Evolutionary conservation across 2,888 invertebrate genomes (phyloP), one percentile per base, ranked within the genome.

Genomic region (Melitaea athalia): DNA sequence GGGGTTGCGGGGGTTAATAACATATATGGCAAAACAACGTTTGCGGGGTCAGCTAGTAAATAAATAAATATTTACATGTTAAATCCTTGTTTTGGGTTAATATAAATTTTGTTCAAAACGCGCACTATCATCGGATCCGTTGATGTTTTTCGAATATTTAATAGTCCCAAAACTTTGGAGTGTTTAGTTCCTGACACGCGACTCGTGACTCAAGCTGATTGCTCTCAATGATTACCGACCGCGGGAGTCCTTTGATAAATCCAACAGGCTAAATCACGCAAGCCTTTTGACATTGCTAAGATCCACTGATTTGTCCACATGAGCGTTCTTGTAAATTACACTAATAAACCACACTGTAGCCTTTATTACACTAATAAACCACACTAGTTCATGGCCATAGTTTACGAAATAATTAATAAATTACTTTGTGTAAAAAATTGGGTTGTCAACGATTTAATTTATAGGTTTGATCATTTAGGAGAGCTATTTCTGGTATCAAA

Each of bases 151-250:
- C 15, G 10, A 15, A 5, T 38, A 57, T 15, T 15, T 10, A 42
- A 38, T 42, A 57, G 38, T 8, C 15, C 15, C 15, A 57, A 55
- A 33, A 5, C 15, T 12, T 55, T 14, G 15, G 14, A 55, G 53
- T 42, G 42, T 15, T 42, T n/a, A 38, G 15, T 6, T 53, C 31
- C 57, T 15, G 75, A 78, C 84, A 85, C 82, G 83, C 84, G 81
- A 85, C 77, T 73, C 47, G 75, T 78, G 80, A 85, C 85, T 82
- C 79, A 73, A 80, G 84, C 81, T 85, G 86, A 88, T 88, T 87
- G 82, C 80, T 82, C 79, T 80, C 81, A 84, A 79, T 81, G 81
- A 73, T 57, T 52, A 52, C 53, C 15, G n/a, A 74, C 74, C 76
- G 52, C 80, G 79, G 80, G 77, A 78, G 80, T 76, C 77, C 76